These are phyloP conservation scores for Pyrochroa serraticornis DNA, from an alignment of 2,888 invertebrate species.

Conservation along the genomic window DNA sequence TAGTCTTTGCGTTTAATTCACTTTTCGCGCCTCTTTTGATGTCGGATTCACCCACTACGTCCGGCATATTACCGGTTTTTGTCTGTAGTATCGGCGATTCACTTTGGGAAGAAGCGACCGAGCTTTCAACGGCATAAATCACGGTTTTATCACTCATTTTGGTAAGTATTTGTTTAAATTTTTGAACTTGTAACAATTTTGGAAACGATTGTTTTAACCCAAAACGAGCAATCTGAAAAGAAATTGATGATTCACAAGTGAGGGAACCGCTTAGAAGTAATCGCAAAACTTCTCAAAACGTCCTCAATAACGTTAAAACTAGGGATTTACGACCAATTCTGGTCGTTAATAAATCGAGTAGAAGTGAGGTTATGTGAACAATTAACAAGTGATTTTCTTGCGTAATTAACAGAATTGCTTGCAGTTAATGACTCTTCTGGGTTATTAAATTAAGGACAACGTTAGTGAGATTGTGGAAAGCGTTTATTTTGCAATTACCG, in stretches of 20 bases:
- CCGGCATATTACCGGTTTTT: not conserved
- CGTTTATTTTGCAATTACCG: not conserved
- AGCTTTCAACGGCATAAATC: no score
- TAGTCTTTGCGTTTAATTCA: not conserved
- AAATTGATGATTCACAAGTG: not conserved
- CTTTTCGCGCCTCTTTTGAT: not conserved
- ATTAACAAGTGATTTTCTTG: not conserved
- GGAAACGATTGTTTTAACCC: not conserved
- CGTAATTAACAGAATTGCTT: not conserved
- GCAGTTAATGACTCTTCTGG: not conserved
- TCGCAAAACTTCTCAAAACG: not conserved
- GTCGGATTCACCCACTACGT: not conserved
- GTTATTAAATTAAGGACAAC: not conserved
- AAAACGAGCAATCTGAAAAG: not conserved
- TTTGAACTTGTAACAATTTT: not conserved
- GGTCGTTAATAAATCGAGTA: no score
- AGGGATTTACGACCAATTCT: not conserved
- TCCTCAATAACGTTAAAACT: not conserved
- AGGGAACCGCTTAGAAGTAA: no score
- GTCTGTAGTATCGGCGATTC: no score
- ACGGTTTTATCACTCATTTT: not conserved
- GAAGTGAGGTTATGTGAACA: not conserved
- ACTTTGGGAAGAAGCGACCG: no score
- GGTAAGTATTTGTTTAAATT: not conserved
- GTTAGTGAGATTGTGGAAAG: no score